Evolutionary conservation across 2,888 invertebrate species (phyloP).

Genomic region (Petrolisthes manimaculis): DNA sequence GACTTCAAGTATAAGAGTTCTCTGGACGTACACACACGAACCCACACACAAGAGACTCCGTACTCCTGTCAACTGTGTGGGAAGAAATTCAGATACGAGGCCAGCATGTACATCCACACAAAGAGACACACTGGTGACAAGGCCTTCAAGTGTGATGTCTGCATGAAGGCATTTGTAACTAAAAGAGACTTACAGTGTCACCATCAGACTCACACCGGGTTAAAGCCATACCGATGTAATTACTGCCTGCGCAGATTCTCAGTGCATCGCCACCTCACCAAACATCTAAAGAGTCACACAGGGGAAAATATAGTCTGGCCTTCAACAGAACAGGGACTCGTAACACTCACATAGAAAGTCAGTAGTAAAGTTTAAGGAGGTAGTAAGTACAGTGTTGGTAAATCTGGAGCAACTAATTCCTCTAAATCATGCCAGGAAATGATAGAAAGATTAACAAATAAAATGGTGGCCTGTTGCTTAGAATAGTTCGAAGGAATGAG

Average conservation of each 20-base stretch:
- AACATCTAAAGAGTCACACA: conserved; percentile 18
- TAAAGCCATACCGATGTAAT: conserved; percentile 27
- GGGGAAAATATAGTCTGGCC: conserved; percentile 9
- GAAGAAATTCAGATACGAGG: conserved; percentile 32
- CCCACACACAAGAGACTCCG: conserved; percentile 36
- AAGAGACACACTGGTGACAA: conserved; percentile 29
- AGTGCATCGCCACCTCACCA: conserved; percentile 19
- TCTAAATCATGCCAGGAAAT: too few species aligned
- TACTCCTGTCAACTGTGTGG: conserved; percentile 39
- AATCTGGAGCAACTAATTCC: too few species aligned
- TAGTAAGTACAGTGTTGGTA: too few species aligned
- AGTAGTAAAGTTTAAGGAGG: too few species aligned
- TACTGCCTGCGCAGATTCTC: conserved; percentile 21
- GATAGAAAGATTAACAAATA: too few species aligned
- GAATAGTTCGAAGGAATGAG: too few species aligned
- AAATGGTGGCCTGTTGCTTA: too few species aligned
- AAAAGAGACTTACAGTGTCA: conserved; percentile 27
- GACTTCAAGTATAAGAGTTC: conserved; percentile 9
- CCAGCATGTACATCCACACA: conserved; percentile 19
- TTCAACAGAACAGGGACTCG: too few species aligned
- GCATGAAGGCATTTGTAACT: conserved; percentile 23
- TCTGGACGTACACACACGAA: not conserved
- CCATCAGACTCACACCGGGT: conserved; percentile 20
- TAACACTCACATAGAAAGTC: too few species aligned
- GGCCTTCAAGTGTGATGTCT: conserved; percentile 31